A percentile compares a stretch with the other conserved stretches of the same genome.
phyloP scores from a whole-genome alignment of 2,113 vertebrate genomes.

The Leptobrachium leishanense region DNA sequence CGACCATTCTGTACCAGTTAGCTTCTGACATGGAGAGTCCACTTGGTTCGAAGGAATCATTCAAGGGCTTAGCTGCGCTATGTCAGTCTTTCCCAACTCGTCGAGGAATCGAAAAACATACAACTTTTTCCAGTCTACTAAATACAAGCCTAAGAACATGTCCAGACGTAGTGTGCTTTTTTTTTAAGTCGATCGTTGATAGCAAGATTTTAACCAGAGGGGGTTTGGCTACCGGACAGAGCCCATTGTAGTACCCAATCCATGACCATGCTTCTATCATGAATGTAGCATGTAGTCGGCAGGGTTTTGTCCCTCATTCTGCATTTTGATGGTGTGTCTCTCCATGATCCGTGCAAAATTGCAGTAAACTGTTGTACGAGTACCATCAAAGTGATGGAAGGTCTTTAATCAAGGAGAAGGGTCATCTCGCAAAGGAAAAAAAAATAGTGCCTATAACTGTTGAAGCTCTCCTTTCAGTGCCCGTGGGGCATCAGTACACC shows the following conservation, averaged over 20 bases:
- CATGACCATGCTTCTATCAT: constrained; percentile 26
- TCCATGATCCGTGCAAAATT: background rate
- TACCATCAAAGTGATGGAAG: constrained; percentile 55
- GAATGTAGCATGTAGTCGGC: constrained; percentile 40
- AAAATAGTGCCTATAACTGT: constrained; percentile 77
- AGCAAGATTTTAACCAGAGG: background rate
- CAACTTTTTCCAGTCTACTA: background rate
- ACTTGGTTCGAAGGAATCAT: constrained; percentile 65
- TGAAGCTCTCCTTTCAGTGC: constrained; percentile 57
- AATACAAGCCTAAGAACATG: background rate
- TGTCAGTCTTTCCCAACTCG: background rate
- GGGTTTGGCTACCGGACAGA: constrained; percentile 43
- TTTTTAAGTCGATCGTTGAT: background rate
- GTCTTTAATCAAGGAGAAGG: constrained; percentile 51
- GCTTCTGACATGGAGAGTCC: constrained; percentile 70
- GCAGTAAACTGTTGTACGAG: background rate
- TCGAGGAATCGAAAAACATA: background rate
- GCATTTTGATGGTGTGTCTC: constrained; percentile 38
- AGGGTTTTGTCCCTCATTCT: constrained; percentile 28
- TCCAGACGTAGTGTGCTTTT: no score
- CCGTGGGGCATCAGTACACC: background rate
- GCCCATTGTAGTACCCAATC: constrained; percentile 34
- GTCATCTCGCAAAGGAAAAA: constrained; percentile 58
- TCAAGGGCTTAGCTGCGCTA: constrained; percentile 69
- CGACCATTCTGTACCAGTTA: background rate